Percentiles rank a stretch among this genome's conserved stretches.
Conservation (phyloP, 1,140 invertebrate genomes). For the Hyphantria cunea region DNA sequence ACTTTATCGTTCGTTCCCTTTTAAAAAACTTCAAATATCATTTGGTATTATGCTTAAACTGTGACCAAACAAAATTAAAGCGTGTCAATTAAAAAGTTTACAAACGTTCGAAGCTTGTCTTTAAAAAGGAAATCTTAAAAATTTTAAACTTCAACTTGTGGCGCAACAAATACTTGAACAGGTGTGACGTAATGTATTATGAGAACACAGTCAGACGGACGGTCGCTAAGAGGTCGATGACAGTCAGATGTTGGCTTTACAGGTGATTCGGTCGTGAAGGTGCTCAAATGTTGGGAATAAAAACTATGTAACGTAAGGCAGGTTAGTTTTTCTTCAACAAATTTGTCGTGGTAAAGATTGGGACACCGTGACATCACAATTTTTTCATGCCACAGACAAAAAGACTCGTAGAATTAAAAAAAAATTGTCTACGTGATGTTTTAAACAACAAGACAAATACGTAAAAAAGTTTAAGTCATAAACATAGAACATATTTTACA, state of each 20-base stretch:
- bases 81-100: too few relatives aligned
- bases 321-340: background rate
- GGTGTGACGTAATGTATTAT: slow-evolving; percentile 7
- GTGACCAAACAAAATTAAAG: too few relatives aligned
- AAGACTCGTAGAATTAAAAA: too few relatives aligned
- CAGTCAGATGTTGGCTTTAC: background rate
- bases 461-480: too few relatives aligned
- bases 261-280: background rate
- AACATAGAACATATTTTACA: too few relatives aligned
- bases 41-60: too few relatives aligned
- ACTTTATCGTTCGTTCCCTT: too few relatives aligned
- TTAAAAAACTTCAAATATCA: too few relatives aligned
- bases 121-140: too few relatives aligned
- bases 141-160: background rate
- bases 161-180: background rate
- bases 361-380: background rate
- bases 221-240: slow-evolving; percentile 16
- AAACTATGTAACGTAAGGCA: background rate
- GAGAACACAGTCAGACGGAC: slow-evolving; percentile 3
- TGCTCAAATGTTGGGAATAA: background rate
- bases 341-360: background rate
- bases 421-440: too few relatives aligned
- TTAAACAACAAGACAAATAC: background rate
- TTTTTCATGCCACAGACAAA: background rate
- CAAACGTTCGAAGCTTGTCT: too few relatives aligned